A percentile compares a stretch with the other conserved stretches of the same genome.
Conservation (phyloP, 2,113 vertebrate species). For the Strix aluco region DNA sequence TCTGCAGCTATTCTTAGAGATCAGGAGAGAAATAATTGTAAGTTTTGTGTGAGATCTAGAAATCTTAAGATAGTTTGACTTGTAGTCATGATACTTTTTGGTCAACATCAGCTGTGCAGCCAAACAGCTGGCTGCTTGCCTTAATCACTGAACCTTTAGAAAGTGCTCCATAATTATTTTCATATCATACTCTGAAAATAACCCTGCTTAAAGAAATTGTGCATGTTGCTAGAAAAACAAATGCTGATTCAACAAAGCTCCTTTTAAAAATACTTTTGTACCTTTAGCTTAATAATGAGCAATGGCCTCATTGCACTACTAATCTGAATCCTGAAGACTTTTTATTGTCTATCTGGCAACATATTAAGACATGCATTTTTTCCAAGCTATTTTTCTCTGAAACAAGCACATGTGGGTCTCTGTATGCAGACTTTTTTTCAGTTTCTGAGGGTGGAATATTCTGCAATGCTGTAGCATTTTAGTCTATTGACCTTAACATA, state of each 20-base stretch:
- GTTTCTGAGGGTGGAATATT: neutral
- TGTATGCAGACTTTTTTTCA: neutral
- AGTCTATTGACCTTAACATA: neutral
- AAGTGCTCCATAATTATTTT: constrained; percentile 7
- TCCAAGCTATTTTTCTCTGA: neutral
- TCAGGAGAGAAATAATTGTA: neutral
- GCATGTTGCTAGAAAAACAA: neutral
- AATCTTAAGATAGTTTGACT: neutral
- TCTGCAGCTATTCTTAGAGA: neutral
- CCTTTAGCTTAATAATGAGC: constrained; percentile 11
- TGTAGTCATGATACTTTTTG: neutral
- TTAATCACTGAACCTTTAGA: constrained; percentile 27
- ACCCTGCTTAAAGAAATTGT: constrained; percentile 8
- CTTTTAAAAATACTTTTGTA: neutral
- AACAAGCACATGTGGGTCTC: neutral
- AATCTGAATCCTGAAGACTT: neutral
- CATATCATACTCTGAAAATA: neutral
- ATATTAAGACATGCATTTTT: neutral
- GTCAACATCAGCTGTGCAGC: constrained; percentile 22
- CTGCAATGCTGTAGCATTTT: neutral
- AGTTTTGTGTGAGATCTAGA: neutral
- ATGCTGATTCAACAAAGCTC: constrained; percentile 13
- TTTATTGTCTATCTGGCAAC: neutral
- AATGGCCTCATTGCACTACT: neutral
- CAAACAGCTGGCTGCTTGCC: constrained; percentile 13